These are phyloP conservation scores for Brachypalpus laphriformis DNA, from an alignment of 2,888 invertebrate genomes.

Conservation along the genomic window DNA sequence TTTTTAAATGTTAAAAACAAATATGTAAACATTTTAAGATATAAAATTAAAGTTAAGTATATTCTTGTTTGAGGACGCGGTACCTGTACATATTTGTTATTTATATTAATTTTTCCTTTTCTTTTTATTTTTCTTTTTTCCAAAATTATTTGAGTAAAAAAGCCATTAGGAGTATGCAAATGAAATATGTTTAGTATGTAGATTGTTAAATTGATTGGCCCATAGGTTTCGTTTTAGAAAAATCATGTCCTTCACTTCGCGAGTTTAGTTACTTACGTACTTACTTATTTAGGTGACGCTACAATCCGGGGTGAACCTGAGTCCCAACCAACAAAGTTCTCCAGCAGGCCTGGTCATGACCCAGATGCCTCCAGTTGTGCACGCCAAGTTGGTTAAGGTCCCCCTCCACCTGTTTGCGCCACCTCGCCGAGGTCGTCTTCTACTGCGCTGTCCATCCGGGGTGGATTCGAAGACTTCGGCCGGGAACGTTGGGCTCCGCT, in stretches of 20 bases:
- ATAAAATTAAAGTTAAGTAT: conserved; percentile 12
- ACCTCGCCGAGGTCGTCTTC: too few species aligned
- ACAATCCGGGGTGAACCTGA: too few species aligned
- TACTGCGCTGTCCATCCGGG: too few species aligned
- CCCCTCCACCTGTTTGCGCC: too few species aligned
- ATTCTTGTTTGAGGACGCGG: conserved; percentile 55
- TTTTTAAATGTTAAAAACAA: conserved; percentile 16
- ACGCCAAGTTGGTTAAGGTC: too few species aligned
- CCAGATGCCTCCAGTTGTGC: too few species aligned
- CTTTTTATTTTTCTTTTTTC: background rate
- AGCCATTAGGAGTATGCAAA: background rate
- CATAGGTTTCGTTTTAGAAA: conserved; percentile 1
- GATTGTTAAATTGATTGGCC: conserved; percentile 1
- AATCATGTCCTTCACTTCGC: conserved; percentile 5
- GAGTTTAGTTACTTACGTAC: too few species aligned
- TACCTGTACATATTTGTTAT: conserved; percentile 65
- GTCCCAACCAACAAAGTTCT: too few species aligned
- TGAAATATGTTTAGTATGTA: background rate
- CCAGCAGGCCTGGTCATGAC: too few species aligned
- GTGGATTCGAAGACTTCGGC: too few species aligned
- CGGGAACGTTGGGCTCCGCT: too few species aligned
- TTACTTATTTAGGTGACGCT: too few species aligned
- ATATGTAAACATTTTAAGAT: conserved; percentile 5
- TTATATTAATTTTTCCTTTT: conserved; percentile 6
- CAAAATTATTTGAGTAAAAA: background rate